Evolutionary conservation across 2,888 invertebrate species (phyloP), one percentile per base, ranked within the genome.

Genomic region (Agonum fuliginosum): DNA sequence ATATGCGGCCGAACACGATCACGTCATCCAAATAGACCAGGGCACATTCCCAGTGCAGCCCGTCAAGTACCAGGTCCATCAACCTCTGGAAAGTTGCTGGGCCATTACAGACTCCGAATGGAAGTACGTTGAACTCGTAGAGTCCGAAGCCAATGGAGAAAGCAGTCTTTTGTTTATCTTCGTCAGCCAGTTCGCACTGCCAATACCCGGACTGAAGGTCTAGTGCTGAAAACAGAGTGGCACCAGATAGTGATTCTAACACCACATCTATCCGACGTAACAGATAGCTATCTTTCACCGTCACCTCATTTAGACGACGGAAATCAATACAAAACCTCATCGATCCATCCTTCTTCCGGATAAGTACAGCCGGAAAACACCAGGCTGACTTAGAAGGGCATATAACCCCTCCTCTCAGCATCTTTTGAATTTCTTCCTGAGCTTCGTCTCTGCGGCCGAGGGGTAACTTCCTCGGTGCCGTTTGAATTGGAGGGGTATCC

Each of bases 61-160:
- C 78, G 2, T 73, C 80, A 14, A 81, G 70, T 6, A 81, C 74
- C n/a, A 27, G 46, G 22, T 80, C 81, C 43, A 81, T 67, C 6
- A 81, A 24, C 14, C 79, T 24, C 22, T 80, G 79, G 19, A 79
- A 80, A 0, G 80, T 78, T 5, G 80, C 78, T 27, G 80, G 80
- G 12, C 79, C 73, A 14, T 70, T 70, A 19, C 46, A 70, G 1
- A 70, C 46, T 1, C 48, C 70, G 12, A 70, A 70, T 3, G 70
- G 78, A 3, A 65, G 6, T 30, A 65, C 65, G 10, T 30, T 27
- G 14, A 65, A 65, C 14, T 65, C 30, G 14, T 30, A 65, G 8
- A 65, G 19, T 3, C 65, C 65, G 1, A n/a, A 5, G 2, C 65
- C 65, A 1, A 27, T 65, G 5, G 65, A 27, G 10, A 65, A 65